Base-by-base conservation (phyloP, 2,113 vertebrate species). In the Macquaria ambigua region DNA sequence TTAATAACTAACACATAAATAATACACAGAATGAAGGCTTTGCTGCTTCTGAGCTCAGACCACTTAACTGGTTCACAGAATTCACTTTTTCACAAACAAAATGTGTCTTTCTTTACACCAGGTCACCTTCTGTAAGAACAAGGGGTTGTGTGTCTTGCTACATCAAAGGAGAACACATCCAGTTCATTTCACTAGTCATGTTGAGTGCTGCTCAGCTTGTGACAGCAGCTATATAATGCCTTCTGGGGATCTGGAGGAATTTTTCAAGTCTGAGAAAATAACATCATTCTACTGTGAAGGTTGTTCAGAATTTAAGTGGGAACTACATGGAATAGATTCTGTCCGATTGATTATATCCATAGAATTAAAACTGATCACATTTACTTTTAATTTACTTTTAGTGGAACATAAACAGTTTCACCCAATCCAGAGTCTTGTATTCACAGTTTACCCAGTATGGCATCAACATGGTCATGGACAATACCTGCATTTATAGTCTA, bases 1-100 rank as follows among this genome's bases (percentile, higher is more conserved):
- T 85, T 2, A 59, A 69, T 63, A 74, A 77, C 21, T 23, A 21
- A 12, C 46, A 41, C 39, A 84, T 83, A 15, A 79, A 87, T 87
- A 72, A 80, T 72, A 28, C 14, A 76, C 1, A 0, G 2, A 25
- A 8, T 2, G 37, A 67, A 72, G 50, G 58, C 64, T 64, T 20
- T 21, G 14, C 39, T 63, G 67, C 37, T 34, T n/a, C 55, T 67
- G 20, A 73, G 23, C 18, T 70, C n/a, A 55, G 6, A 74, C 37
- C 37, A 43, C 37, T 55, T 34, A 16, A 61, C 43, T 64, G 41
- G 23, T 59, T 23, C 18, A 25, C 14, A 21, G 3, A 46, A 21
- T 59, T 78, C 56, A 63, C 14, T n/a, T 14, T 56, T 23, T 34
- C 39, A 67, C 18, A 21, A 69, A 79, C 41, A 21, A 14, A 12